Percentiles rank a stretch among this genome's conserved stretches.
Evolutionary conservation across 2,888 invertebrate genomes (phyloP).

Genomic region (Sinelater perroti): DNA sequence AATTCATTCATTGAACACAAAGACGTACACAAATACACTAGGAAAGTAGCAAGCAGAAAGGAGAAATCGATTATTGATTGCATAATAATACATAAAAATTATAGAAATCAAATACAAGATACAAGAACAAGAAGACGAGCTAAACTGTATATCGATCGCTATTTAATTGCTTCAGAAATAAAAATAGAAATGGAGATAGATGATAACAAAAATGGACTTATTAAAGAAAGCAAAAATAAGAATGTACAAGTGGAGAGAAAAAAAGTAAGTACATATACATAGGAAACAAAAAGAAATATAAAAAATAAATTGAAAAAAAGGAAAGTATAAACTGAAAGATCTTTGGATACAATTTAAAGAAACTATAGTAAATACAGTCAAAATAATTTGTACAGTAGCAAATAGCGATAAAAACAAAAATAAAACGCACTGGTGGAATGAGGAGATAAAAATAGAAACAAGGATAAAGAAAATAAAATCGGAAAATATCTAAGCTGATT

Average conservation of each 20-base stretch:
- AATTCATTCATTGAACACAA: not conserved
- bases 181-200: conserved; percentile 1
- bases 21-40: not conserved
- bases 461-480: too few species aligned
- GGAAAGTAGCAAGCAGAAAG: conserved; percentile 1
- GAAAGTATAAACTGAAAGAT: too few species aligned
- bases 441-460: not conserved
- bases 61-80: too few species aligned
- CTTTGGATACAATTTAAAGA: too few species aligned
- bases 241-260: conserved; percentile 4
- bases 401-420: not conserved
- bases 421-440: too few species aligned
- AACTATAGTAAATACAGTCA: not conserved
- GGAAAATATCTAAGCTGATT: too few species aligned
- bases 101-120: conserved; percentile 8
- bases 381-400: not conserved
- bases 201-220: not conserved
- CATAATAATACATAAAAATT: conserved; percentile 4
- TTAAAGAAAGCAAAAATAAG: conserved; percentile 6
- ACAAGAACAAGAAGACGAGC: conserved; percentile 12
- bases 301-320: not conserved
- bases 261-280: not conserved
- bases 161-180: conserved; percentile 6
- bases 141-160: conserved; percentile 8
- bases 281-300: conserved; percentile 8